Evolutionary conservation across 2,113 vertebrate species (phyloP).

Genomic region (Pampusana beccarii): DNA sequence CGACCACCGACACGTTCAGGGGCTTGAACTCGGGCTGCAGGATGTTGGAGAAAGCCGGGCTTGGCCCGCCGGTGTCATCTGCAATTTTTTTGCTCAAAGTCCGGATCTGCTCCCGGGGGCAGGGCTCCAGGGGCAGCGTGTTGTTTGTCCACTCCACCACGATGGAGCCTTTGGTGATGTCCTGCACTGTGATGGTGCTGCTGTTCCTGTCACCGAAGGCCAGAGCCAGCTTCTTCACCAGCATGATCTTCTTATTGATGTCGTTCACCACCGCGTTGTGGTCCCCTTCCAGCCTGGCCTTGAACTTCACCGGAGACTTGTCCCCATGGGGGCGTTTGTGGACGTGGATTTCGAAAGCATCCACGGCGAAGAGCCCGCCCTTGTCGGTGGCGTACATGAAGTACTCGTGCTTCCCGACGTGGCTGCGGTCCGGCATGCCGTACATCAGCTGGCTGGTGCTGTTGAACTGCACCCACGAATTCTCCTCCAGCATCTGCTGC

Average conservation of each 20-base stretch:
- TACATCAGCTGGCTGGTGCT: conserved; percentile 95
- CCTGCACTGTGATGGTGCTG: conserved; percentile 88
- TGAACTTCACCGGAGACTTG: conserved; percentile 87
- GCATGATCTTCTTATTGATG: conserved; percentile 88
- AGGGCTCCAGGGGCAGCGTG: conserved; percentile 85
- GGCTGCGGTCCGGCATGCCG: conserved; percentile 85
- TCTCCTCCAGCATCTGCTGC: conserved; percentile 85
- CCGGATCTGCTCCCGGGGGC: conserved; percentile 88
- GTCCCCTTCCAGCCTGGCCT: conserved; percentile 87
- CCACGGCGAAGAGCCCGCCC: conserved; percentile 86
- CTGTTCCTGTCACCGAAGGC: conserved; percentile 92
- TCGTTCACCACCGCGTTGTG: conserved; percentile 79
- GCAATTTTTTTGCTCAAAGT: conserved; percentile 85
- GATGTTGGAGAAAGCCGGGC: conserved; percentile 78
- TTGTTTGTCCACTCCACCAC: conserved; percentile 96
- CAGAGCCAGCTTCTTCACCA: conserved; percentile 91
- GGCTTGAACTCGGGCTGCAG: conserved; percentile 93
- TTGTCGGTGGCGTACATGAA: conserved; percentile 95
- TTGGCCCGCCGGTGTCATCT: conserved; percentile 81
- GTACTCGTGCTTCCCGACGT: conserved; percentile 90
- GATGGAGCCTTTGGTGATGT: conserved; percentile 88
- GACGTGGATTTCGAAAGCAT: conserved; percentile 92
- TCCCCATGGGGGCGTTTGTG: conserved; percentile 83
- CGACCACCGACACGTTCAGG: conserved; percentile 81
- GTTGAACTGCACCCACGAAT: conserved; percentile 95